phyloP scores from a whole-genome alignment of 2,888 invertebrate species.

The Metellina segmentata region DNA sequence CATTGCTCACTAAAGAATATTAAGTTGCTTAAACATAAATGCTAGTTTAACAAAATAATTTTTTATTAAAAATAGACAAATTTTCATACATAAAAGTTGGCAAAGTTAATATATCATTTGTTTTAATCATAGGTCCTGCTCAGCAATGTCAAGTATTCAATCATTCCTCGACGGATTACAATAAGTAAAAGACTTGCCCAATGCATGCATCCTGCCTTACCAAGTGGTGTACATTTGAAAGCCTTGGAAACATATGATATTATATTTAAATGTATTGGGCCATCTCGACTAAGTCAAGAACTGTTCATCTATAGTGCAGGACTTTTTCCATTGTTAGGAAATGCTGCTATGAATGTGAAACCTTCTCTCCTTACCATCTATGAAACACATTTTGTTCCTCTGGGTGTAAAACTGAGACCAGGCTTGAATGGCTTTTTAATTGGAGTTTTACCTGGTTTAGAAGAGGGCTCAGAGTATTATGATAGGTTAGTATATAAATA shows the following conservation, averaged over 20 bases:
- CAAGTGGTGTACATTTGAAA: conserved; percentile 94
- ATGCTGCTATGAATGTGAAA: conserved; percentile 94
- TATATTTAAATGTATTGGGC: conserved; percentile 93
- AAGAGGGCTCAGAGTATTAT: conserved; percentile 91
- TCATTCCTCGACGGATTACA: conserved; percentile 92
- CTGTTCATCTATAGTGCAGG: conserved; percentile 92
- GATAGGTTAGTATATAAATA: conserved; percentile 84
- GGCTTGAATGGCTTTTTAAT: conserved; percentile 93
- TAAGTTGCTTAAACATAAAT: too few relatives aligned
- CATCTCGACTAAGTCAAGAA: conserved; percentile 88
- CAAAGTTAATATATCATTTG: conserved; percentile 36
- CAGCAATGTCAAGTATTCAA: conserved; percentile 89
- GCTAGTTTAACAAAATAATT: too few relatives aligned
- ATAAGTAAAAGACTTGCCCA: conserved; percentile 94
- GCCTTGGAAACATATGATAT: conserved; percentile 94
- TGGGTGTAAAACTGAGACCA: conserved; percentile 88
- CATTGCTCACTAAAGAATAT: too few relatives aligned
- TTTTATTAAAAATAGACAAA: background rate
- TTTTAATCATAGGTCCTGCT: conserved; percentile 86
- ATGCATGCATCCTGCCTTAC: conserved; percentile 95
- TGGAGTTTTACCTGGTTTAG: conserved; percentile 92
- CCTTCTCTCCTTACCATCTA: conserved; percentile 90
- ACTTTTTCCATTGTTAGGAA: conserved; percentile 92
- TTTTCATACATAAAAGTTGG: background rate
- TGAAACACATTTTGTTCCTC: conserved; percentile 92